phyloP scores from a whole-genome alignment of 2,888 invertebrate species.

The Nomada flava region DNA sequence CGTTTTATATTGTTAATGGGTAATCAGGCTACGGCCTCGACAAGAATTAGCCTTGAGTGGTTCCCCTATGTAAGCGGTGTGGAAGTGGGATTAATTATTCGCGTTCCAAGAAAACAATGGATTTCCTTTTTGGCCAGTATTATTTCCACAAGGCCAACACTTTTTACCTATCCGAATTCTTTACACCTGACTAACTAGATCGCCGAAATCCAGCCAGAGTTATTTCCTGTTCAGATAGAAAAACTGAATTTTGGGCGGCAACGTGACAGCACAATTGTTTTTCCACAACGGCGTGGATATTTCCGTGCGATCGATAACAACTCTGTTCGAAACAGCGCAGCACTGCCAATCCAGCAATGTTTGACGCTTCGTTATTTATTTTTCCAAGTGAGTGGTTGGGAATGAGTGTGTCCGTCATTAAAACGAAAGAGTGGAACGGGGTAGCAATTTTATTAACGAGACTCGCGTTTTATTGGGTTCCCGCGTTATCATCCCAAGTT shows the following conservation, averaged over 20 bases:
- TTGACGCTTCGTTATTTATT: slow-evolving; percentile 20
- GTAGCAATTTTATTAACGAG: not conserved
- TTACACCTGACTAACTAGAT: not conserved
- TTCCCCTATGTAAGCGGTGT: slow-evolving; percentile 46
- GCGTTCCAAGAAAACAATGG: slow-evolving; percentile 55
- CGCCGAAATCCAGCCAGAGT: not conserved
- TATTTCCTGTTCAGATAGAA: not conserved
- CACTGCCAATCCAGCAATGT: slow-evolving; percentile 12
- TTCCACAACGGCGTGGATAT: no score
- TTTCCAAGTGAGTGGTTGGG: not conserved
- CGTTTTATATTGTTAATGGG: slow-evolving; percentile 73
- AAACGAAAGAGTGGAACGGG: not conserved
- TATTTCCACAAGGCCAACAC: slow-evolving; percentile 24
- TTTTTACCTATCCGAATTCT: slow-evolving; percentile 2
- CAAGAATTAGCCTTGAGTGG: slow-evolving; percentile 73
- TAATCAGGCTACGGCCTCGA: slow-evolving; percentile 70
- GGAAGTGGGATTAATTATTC: slow-evolving; percentile 76
- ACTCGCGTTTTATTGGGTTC: slow-evolving; percentile 21
- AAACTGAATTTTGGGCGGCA: not conserved
- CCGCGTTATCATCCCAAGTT: not conserved
- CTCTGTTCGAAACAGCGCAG: slow-evolving; percentile 18
- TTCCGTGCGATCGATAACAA: slow-evolving; percentile 6
- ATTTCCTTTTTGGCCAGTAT: slow-evolving; percentile 44
- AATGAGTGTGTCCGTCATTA: slow-evolving; percentile 19
- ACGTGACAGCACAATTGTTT: not conserved